These are phyloP conservation scores for Mesitornis unicolor DNA, from an alignment of 2,113 vertebrate genomes.

Conservation along the genomic window DNA sequence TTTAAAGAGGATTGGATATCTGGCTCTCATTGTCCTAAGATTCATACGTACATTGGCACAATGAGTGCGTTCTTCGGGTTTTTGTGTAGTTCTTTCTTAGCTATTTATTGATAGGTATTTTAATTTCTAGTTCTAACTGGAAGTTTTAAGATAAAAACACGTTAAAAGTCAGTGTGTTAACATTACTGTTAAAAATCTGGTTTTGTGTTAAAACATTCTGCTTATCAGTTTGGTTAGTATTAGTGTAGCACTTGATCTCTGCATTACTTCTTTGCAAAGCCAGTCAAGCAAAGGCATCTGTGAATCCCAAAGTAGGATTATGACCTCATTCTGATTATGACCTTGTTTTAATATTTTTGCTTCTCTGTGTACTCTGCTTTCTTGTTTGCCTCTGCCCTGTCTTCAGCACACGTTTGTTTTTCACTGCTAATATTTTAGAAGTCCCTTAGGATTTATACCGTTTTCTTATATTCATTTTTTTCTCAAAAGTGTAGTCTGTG, in stretches of 20 bases:
- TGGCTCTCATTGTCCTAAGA: not conserved
- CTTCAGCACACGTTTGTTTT: not conserved
- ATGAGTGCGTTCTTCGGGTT: not conserved
- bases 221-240: not conserved
- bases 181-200: not conserved
- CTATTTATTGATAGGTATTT: not conserved
- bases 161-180: not conserved
- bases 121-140: not conserved
- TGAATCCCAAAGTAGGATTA: slow-evolving; percentile 24
- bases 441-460: not conserved
- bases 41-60: not conserved
- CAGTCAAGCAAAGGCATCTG: not conserved
- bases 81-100: not conserved
- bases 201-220: not conserved
- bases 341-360: slow-evolving; percentile 39
- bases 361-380: not conserved
- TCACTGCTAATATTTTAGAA: not conserved
- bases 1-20: not conserved
- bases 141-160: not conserved
- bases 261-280: not conserved
- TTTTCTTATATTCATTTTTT: not conserved
- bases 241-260: not conserved
- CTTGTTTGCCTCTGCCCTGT: slow-evolving; percentile 1
- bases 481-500: not conserved
- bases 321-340: slow-evolving; percentile 30